A percentile compares a stretch with the other conserved stretches of the same genome.
phyloP scores from a whole-genome alignment of 2,113 vertebrate genomes.

The Strix uralensis region DNA sequence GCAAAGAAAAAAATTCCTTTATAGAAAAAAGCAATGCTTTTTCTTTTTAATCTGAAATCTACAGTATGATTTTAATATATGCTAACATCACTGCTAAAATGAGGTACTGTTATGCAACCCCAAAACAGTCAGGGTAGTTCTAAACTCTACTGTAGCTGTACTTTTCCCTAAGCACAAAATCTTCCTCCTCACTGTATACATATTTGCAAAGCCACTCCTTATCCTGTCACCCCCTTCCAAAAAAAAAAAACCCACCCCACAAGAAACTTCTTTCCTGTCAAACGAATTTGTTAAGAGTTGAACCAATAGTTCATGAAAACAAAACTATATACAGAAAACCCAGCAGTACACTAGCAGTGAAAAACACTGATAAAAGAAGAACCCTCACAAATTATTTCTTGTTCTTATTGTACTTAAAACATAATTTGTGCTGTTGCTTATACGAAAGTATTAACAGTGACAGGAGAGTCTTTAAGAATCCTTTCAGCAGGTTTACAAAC shows the following conservation, averaged over 20 bases:
- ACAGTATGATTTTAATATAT: not conserved
- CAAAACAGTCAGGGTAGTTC: not conserved
- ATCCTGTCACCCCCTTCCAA: not conserved
- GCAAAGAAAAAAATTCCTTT: not conserved
- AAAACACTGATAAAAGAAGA: not conserved
- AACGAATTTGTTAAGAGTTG: not conserved
- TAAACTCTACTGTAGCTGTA: not conserved
- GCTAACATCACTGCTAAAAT: not conserved
- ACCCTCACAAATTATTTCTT: not conserved
- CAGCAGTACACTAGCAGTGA: not conserved
- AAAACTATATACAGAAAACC: not conserved
- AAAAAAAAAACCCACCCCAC: not conserved
- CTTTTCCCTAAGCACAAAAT: not conserved
- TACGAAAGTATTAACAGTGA: not conserved
- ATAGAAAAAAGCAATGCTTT: not conserved
- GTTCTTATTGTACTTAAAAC: not conserved
- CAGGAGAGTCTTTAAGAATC: not conserved
- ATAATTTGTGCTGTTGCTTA: not conserved
- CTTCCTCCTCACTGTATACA: not conserved
- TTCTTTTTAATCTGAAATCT: not conserved
- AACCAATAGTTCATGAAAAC: not conserved
- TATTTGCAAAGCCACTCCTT: not conserved
- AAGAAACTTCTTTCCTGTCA: not conserved
- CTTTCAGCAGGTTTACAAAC: conserved; percentile 6
- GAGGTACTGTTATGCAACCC: not conserved